Evolutionary conservation across 35 echinoderm and acorn worm species (phyloP).

Genomic region (Diadema setosum): DNA sequence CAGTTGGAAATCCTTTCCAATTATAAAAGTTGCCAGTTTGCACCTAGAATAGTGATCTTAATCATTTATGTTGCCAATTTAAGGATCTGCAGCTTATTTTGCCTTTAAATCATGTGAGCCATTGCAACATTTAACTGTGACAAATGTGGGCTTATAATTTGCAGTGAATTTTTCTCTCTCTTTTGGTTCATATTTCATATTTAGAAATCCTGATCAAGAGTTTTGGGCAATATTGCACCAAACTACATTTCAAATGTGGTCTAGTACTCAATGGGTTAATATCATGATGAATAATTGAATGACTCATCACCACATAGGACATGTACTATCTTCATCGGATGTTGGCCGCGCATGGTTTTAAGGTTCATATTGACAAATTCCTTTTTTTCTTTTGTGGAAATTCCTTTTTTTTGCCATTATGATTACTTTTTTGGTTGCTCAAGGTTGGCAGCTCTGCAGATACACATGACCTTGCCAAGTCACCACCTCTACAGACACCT

Average conservation of each 20-base stretch:
- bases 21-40: neutral
- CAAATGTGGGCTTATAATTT: neutral
- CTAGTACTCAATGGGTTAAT: neutral
- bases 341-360: no score
- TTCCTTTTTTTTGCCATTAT: no score
- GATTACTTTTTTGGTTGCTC: no score
- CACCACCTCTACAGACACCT: no score
- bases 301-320: no score
- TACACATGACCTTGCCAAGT: no score
- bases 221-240: neutral
- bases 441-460: no score
- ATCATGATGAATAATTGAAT: no score
- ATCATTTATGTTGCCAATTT: conserved; percentile 4
- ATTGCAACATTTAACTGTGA: neutral
- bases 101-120: neutral
- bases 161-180: neutral
- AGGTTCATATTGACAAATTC: no score
- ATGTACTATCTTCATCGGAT: no score
- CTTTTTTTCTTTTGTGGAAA: no score
- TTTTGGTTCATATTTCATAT: neutral
- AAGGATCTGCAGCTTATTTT: conserved; percentile 5
- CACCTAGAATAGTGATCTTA: neutral
- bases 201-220: neutral
- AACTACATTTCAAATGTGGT: neutral
- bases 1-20: neutral